A percentile compares a stretch with the other conserved stretches of the same genome.
Conservation (phyloP, 2,888 invertebrate species). For the Eudemis profundana region DNA sequence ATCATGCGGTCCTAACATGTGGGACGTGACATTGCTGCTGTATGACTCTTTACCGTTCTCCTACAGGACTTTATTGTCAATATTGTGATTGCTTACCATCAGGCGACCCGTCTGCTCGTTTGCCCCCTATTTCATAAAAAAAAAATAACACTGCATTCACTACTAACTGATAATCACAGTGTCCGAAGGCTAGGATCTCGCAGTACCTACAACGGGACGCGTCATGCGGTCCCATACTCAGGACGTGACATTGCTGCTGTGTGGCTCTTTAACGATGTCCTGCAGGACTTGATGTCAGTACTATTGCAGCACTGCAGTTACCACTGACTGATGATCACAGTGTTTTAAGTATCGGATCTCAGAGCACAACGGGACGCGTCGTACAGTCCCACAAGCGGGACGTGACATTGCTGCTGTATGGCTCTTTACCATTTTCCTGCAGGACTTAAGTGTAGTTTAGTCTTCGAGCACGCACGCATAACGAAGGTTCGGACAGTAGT, state of each 20-base stretch:
- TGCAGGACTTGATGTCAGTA: too few species aligned
- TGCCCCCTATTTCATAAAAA: too few species aligned
- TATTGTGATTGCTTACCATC: too few species aligned
- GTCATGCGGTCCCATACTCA: too few species aligned
- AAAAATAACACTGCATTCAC: too few species aligned
- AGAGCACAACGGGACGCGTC: constrained; percentile 59
- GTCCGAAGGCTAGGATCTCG: not conserved
- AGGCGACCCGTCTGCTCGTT: too few species aligned
- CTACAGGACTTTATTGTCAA: too few species aligned
- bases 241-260: too few species aligned
- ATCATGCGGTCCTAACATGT: constrained; percentile 64
- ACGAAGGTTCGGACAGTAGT: constrained; percentile 1
- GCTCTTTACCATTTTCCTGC: constrained; percentile 74
- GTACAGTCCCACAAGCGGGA: constrained; percentile 61
- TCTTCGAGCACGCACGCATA: constrained; percentile 14
- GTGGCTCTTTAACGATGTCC: too few species aligned
- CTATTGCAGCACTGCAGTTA: not conserved
- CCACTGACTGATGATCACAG: not conserved
- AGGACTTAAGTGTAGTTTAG: constrained; percentile 46
- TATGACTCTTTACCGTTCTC: constrained; percentile 56
- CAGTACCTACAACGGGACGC: too few species aligned
- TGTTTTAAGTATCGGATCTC: not conserved
- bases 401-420: constrained; percentile 74
- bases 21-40: constrained; percentile 71
- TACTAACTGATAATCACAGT: too few species aligned